Conservation (phyloP, 30 jellyfish, hydroid and myxozoan species). For the Nemopilema nomurai region DNA sequence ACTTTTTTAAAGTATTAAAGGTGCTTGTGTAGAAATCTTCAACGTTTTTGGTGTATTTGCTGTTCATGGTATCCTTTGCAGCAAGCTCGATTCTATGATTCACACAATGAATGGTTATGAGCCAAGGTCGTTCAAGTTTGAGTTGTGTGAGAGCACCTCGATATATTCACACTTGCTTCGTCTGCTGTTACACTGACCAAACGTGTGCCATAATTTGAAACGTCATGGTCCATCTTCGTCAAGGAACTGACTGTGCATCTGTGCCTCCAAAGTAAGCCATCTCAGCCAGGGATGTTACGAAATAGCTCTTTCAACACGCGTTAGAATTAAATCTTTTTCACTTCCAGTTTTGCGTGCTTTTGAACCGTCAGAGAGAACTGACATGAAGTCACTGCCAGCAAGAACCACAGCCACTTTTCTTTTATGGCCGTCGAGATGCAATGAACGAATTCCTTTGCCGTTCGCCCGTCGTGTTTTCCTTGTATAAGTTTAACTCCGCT, state of each 20-base stretch:
- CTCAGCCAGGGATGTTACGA: conserved; percentile 38
- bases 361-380: conserved; percentile 49
- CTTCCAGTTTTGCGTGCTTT: conserved; percentile 48
- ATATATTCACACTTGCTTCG: conserved; percentile 39
- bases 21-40: conserved; percentile 36
- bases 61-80: conserved; percentile 20
- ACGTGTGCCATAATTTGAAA: conserved; percentile 11
- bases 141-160: conserved; percentile 46
- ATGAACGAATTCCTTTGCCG: conserved; percentile 36
- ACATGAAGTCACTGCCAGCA: conserved; percentile 40
- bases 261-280: conserved; percentile 52
- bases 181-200: conserved; percentile 58
- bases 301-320: conserved; percentile 35
- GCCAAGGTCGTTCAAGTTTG: conserved; percentile 44
- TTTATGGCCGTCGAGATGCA: conserved; percentile 31
- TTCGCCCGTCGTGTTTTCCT: conserved; percentile 45
- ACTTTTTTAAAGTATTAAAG: conserved; percentile 8
- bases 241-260: conserved; percentile 54
- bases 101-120: conserved; percentile 44
- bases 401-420: conserved; percentile 43
- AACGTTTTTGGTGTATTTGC: conserved; percentile 10
- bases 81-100: conserved; percentile 57
- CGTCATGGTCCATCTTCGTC: conserved; percentile 23
- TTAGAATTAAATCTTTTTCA: conserved; percentile 28
- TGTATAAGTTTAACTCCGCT: conserved; percentile 29